Base-by-base conservation (phyloP, 2,113 vertebrate genomes). In the Lathamus discolor region DNA sequence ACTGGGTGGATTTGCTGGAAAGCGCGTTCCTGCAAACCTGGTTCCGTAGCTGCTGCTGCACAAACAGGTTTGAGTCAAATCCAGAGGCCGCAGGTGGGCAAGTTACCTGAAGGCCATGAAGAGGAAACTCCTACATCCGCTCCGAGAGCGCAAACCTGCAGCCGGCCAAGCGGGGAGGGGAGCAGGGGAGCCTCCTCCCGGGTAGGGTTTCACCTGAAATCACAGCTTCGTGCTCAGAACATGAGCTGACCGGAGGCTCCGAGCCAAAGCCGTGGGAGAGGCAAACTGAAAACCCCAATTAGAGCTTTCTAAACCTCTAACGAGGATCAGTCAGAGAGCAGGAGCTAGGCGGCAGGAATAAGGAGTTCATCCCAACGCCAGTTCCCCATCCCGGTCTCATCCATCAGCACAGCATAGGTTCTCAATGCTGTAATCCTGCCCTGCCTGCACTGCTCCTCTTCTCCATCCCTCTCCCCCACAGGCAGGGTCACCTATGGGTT, bases 41-140 rank as follows among this genome's bases (percentile, higher is more conserved):
- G 92, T 49, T 95, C 93, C 13, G 22, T 52, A 69, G 28, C 6
- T 27, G n/a, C 79, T 20, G 48, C 11, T 51, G 66, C 77, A 76
- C n/a, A 35, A 93, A 69, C 86, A 91, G 93, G 77, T 91, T 91
- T 62, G 55, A 49, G 68, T 88, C 89, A 77, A 88, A 94, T 49
- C 77, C 24, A 14, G 72, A 44, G 59, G 48, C 72, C 3, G 13
- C 96, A 96, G 95, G 96, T 96, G 96, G 83, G 86, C 83, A 83
- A 93, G 92, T 87, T 94, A 96, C 96, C 96, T 97, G 94, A 87
- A 93, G 90, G 88, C 77, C 95, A 66, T 18, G 81, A 70, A 85
- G 75, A 92, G 83, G 90, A 93, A 96, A 88, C 93, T 95, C 94
- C 95, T 89, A 94, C 93, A 94, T 95, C 95, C 93, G 85, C 79